Conservation (phyloP, 2,113 vertebrate species). For the Otocyon megalotis region DNA sequence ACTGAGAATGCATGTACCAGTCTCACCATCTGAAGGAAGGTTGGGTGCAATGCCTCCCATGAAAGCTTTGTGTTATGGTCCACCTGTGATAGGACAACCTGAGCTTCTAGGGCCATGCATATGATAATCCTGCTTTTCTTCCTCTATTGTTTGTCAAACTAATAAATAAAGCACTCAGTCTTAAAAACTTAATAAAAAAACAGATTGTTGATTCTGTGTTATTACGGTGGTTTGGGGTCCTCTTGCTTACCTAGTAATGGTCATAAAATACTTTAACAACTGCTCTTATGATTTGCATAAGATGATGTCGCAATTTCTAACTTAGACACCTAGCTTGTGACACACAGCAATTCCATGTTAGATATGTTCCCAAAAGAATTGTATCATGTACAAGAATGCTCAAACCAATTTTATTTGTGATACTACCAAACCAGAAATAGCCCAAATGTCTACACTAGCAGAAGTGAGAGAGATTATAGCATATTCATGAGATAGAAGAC, state of each 20-base stretch:
- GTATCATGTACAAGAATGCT: not conserved
- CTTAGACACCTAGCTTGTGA: not conserved
- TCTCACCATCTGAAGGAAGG: not conserved
- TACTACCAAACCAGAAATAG: not conserved
- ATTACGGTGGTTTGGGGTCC: not conserved
- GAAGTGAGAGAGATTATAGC: not conserved
- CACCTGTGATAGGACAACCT: not conserved
- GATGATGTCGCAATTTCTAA: not conserved
- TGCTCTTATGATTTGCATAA: not conserved
- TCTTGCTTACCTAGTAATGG: not conserved
- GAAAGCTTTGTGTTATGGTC: not conserved
- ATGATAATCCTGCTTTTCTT: not conserved
- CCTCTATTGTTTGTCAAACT: not conserved
- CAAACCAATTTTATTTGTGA: constrained; percentile 3
- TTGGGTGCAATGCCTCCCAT: not conserved
- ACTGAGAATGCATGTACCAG: not conserved
- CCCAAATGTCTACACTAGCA: not conserved
- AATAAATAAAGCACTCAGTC: not conserved
- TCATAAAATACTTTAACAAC: constrained; percentile 27
- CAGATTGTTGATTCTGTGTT: not conserved
- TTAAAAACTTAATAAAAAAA: not conserved
- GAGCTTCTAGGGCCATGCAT: not conserved
- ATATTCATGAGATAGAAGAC: not conserved
- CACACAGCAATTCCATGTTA: not conserved
- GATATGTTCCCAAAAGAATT: not conserved